Evolutionary conservation across 2,113 vertebrate species (phyloP), one percentile per base, ranked within the genome.

Genomic region (Cyphomyrus plagiostoma): DNA sequence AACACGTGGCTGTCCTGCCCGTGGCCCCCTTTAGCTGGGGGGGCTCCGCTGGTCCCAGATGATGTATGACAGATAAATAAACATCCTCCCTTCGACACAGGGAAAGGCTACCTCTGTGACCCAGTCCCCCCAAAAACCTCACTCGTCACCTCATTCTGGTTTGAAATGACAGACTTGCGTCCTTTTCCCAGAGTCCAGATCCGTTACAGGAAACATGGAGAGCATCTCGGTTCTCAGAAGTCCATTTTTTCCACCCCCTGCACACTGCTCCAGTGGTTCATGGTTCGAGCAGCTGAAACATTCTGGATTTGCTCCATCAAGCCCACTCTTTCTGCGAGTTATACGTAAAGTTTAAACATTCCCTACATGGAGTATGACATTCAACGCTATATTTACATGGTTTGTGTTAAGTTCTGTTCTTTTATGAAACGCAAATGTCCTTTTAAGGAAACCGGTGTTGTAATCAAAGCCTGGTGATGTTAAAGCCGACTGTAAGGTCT

Each of bases 31-130:
- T 15, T 17, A 21, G 49, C 17, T 56, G 1, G 17, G 26, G 85
- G 85, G 13, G n/a, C 48, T 87, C 50, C 39, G 85, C 30, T 87
- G 85, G 49, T 35, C 26, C 30, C 26, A 35, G 50, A 87, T 87
- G 50, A 56, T 87, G 30, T 87, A 87, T 87, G 50, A 39, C 85
- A 87, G 23, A 87, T 87, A 87, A 87, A 87, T 87, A 87, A 87
- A 87, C 83, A 86, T 9, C 23, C 85, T 53, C 50, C 85, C n/a
- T 53, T 48, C 50, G 50, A 53, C 48, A 19, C 50, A 35, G 50
- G 10, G 50, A 42, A 10, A 35, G 85, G 17, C 85, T 56, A 3
- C 26, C 26, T n/a, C 50, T 26, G 50, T 87, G 85, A 87, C 23
- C 85, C 84, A 26, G n/a, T 30, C 21, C 50, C 82, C 82, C 15